Evolutionary conservation across 2,888 invertebrate genomes (phyloP), one percentile per base, ranked within the genome.

Genomic region (Tenthredo notha): DNA sequence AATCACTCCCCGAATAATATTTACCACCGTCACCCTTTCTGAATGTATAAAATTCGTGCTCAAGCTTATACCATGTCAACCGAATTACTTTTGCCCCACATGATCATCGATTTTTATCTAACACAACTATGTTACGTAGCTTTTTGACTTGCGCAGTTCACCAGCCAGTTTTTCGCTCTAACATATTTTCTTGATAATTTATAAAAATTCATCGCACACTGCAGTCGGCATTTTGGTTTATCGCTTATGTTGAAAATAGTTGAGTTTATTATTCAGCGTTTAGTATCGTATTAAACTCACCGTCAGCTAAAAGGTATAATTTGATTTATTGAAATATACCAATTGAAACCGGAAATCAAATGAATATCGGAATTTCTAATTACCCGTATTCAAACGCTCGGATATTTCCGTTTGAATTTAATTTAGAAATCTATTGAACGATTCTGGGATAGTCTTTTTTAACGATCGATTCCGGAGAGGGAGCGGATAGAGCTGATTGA

Each of bases 1-100:
- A 80, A 80, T 80, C 61, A 33, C 21, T 61, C 7, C 29, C 9
- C 7, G 80, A 61, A 80, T 80, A 61, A 40, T 61, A 40, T 80
- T 80, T 43, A 80, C 40, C 65, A 18, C 15, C 40, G 43, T 74
- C 40, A 43, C 5, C 18, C 47, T 50, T 58, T 37, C 21, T 54
- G 12, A 12, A 7, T n/a, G 7, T 61, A 61, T 9, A 21, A 80
- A 61, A 80, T 80, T 54, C 29, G 0, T 25, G 15, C 12, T 25
- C 21, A 15, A 61, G 61, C 54, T 54, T 7, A 7, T n/a, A 7
- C n/a, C n/a, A n/a, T n/a, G 18, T n/a, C 54, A 54, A 54, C 5
- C 54, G n/a, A 54, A n/a, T 54, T 7, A 54, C 54, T n/a, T 54
- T 54, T n/a, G 54, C n/a, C 18, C 54, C n/a, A 54, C 54, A 54